Percentiles rank a stretch among this genome's conserved stretches.
These are phyloP conservation scores for Punctoribates punctum DNA, from an alignment of 2,888 invertebrate species.

Conservation along the genomic window DNA sequence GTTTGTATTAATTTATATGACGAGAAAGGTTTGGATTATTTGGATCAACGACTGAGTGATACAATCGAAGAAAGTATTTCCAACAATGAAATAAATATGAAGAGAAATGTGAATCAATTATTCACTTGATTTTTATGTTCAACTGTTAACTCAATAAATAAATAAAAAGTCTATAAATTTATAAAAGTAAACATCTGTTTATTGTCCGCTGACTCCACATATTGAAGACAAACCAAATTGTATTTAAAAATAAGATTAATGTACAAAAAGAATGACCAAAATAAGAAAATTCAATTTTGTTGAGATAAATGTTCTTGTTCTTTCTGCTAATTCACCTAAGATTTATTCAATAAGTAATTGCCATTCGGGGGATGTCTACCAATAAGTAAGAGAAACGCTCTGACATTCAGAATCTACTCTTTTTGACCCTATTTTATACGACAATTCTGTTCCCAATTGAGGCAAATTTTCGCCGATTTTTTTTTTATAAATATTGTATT, in stretches of 20 bases:
- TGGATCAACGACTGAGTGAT: background rate
- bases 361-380: background rate
- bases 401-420: background rate
- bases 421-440: slow-evolving; percentile 1
- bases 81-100: background rate
- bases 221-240: background rate
- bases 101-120: slow-evolving; percentile 19
- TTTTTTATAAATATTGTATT: too few species aligned
- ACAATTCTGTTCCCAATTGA: too few species aligned
- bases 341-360: too few species aligned
- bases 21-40: background rate
- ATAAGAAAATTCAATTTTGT: background rate
- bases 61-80: background rate
- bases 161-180: background rate
- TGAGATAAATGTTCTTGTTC: background rate
- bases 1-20: slow-evolving; percentile 11
- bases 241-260: background rate
- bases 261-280: background rate
- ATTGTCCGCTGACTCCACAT: background rate
- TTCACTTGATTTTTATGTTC: background rate
- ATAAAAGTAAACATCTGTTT: slow-evolving; percentile 12
- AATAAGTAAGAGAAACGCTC: background rate
- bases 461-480: too few species aligned
- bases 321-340: background rate
- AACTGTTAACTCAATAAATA: background rate